A percentile compares a stretch with the other conserved stretches of the same genome.
These are phyloP conservation scores for Drosophila equinoxialis DNA, from an alignment of 1,140 invertebrate species.

Conservation along the genomic window DNA sequence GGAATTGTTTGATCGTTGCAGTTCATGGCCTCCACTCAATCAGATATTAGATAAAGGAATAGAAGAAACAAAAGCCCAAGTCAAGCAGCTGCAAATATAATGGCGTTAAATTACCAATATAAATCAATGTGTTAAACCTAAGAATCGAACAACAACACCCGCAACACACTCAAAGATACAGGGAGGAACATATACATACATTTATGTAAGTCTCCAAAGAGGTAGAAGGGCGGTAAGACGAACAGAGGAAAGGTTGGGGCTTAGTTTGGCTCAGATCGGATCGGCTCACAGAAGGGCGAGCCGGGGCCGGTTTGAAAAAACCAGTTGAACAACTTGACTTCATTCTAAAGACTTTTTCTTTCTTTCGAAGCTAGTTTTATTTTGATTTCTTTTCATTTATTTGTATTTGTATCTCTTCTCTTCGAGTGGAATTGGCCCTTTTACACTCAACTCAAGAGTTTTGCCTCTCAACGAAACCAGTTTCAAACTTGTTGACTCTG, in stretches of 20 bases:
- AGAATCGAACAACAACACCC: conserved; percentile 50
- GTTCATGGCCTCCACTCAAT: conserved; percentile 58
- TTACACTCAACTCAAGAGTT: conserved; percentile 38
- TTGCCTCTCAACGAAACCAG: conserved; percentile 34
- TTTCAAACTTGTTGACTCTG: conserved; percentile 40
- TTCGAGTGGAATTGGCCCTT: conserved; percentile 44
- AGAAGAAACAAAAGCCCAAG: conserved; percentile 23
- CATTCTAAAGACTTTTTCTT: conserved; percentile 80
- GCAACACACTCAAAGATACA: conserved; percentile 39
- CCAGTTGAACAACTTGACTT: conserved; percentile 77
- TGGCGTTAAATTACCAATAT: conserved; percentile 79
- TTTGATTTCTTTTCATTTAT: conserved; percentile 27
- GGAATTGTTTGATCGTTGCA: conserved; percentile 72
- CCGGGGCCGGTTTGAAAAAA: conserved; percentile 56
- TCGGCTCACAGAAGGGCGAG: conserved; percentile 39
- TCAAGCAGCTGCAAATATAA: conserved; percentile 63
- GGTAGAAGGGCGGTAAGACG: conserved; percentile 4
- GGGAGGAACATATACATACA: not conserved
- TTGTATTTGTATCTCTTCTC: conserved; percentile 7
- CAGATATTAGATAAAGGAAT: conserved; percentile 61
- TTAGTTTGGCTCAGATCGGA: conserved; percentile 1
- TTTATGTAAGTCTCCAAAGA: conserved; percentile 44
- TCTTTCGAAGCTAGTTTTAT: conserved; percentile 65
- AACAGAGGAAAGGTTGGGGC: not conserved
- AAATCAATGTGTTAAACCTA: conserved; percentile 72